Conservation (phyloP, 64 coral and sea anemone species). For the Cladopsammia gracilis region DNA sequence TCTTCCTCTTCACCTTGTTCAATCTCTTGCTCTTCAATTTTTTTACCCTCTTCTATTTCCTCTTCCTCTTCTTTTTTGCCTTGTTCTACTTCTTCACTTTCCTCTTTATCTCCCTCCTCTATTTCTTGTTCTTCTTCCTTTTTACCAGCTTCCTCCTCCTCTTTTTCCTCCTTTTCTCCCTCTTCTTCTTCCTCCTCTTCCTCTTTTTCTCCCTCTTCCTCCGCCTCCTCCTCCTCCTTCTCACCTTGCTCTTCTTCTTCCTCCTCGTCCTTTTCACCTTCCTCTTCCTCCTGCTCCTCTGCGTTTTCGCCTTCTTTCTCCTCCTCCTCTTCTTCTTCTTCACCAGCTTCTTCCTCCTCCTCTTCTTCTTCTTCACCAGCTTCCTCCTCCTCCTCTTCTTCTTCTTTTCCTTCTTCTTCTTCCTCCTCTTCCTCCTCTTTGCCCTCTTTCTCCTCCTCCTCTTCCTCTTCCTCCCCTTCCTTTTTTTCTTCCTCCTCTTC, state of each 20-base stretch:
- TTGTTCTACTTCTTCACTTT: slow-evolving; percentile 21
- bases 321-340: background rate
- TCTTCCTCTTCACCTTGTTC: slow-evolving; percentile 24
- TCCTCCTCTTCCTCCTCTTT: background rate
- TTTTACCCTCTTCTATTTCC: background rate
- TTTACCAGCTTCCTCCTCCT: background rate
- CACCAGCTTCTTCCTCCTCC: background rate
- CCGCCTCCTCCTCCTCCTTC: background rate
- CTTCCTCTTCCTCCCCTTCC: too few relatives aligned
- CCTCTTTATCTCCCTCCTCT: background rate
- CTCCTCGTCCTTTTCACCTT: background rate
- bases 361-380: background rate
- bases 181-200: background rate
- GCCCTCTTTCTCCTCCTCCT: too few relatives aligned
- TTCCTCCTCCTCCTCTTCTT: slow-evolving; percentile 5
- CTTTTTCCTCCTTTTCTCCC: background rate
- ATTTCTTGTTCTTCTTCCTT: background rate
- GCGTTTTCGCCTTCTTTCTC: background rate
- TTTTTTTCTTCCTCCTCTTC: too few relatives aligned
- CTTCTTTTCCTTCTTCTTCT: background rate
- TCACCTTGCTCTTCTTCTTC: background rate
- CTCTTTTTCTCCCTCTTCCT: background rate
- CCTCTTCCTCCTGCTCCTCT: slow-evolving; percentile 4
- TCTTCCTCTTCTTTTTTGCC: slow-evolving; percentile 23
- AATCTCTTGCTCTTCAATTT: background rate